These are phyloP conservation scores for Asbolus verrucosus DNA, from an alignment of 1,140 invertebrate species.

Conservation along the genomic window DNA sequence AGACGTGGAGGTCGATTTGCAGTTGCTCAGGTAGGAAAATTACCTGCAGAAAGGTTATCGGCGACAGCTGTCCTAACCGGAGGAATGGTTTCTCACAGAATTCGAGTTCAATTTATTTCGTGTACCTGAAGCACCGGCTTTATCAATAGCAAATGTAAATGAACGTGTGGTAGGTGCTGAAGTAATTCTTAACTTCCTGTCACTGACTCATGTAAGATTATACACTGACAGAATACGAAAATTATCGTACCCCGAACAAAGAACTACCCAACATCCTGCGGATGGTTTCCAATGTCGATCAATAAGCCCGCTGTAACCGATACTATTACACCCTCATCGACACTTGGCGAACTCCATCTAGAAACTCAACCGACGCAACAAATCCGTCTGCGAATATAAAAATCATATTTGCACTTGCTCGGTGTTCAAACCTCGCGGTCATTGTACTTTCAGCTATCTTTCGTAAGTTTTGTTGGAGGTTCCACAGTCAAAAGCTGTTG, in stretches of 20 bases:
- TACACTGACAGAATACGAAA: slow-evolving; percentile 44
- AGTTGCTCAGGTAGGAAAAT: slow-evolving; percentile 11
- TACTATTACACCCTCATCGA: slow-evolving; percentile 36
- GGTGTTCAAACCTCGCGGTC: no score
- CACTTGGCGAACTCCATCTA: no score
- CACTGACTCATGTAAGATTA: slow-evolving; percentile 46
- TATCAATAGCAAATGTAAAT: slow-evolving; percentile 23
- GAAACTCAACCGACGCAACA: no score
- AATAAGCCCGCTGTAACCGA: slow-evolving; percentile 22
- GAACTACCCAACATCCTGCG: slow-evolving; percentile 53
- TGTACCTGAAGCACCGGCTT: not conserved
- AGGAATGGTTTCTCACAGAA: slow-evolving; percentile 8
- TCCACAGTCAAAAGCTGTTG: no score
- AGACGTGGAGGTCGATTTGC: slow-evolving; percentile 7
- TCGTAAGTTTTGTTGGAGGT: no score
- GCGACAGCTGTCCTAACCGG: slow-evolving; percentile 1
- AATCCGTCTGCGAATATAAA: no score
- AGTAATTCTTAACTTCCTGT: slow-evolving; percentile 50
- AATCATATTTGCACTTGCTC: no score
- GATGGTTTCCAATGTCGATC: slow-evolving; percentile 55
- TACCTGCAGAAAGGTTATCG: slow-evolving; percentile 21
- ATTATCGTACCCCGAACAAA: slow-evolving; percentile 37
- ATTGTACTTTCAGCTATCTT: no score
- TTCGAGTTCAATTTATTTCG: no score
- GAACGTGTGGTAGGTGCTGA: not conserved